These are phyloP conservation scores for Leptodactylus fallax DNA, from an alignment of 2,797 vertebrate genomes.

Conservation along the genomic window DNA sequence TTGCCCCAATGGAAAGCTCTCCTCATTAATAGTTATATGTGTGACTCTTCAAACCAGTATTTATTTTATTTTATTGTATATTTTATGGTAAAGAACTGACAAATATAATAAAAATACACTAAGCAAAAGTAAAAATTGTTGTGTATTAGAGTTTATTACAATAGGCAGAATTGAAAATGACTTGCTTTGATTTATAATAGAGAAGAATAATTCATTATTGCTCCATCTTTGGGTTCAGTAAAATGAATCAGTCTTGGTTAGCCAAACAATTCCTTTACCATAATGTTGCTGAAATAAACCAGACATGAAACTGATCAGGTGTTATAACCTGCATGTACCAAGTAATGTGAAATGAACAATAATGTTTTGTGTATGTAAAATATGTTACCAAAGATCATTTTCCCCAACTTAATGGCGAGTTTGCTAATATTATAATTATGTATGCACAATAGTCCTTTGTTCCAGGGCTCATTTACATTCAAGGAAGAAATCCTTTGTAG, in stretches of 20 bases:
- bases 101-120: not conserved
- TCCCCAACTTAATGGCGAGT: constrained; percentile 22
- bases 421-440: constrained; percentile 51
- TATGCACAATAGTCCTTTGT: constrained; percentile 47
- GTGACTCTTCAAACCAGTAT: too few relatives aligned
- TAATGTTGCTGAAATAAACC: constrained; percentile 5
- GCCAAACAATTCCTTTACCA: constrained; percentile 23
- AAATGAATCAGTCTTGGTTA: constrained; percentile 5
- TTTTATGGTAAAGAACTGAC: too few relatives aligned
- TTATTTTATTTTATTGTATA: too few relatives aligned
- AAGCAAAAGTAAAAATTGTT: not conserved
- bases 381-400: constrained; percentile 34
- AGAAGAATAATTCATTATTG: constrained; percentile 4
- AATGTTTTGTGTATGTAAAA: constrained; percentile 41
- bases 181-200: not conserved
- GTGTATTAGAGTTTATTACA: not conserved
- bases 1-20: too few relatives aligned
- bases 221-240: not conserved
- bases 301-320: constrained; percentile 46
- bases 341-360: constrained; percentile 25
- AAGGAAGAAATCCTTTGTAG: constrained; percentile 44
- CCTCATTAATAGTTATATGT: too few relatives aligned
- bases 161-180: not conserved
- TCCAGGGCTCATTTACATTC: constrained; percentile 42
- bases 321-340: constrained; percentile 19